phyloP scores from a whole-genome alignment of 2,113 vertebrate genomes.

The Phainopepla nitens region DNA sequence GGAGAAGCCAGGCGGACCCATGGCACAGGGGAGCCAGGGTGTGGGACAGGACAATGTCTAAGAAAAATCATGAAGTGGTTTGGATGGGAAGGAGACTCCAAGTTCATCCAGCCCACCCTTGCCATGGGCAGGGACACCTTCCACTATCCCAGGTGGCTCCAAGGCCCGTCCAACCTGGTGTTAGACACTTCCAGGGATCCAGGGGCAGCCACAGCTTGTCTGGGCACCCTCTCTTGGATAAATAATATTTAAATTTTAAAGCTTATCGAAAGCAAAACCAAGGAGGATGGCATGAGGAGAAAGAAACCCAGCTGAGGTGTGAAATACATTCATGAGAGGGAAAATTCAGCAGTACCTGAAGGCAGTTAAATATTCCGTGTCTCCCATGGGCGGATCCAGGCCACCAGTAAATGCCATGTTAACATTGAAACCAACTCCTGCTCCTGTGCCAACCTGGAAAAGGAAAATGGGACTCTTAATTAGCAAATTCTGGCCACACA shows the following conservation, averaged over 20 bases:
- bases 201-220: neutral
- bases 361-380: conserved; percentile 90
- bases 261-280: neutral
- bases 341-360: conserved; percentile 81
- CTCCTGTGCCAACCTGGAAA: conserved; percentile 86
- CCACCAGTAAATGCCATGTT: conserved; percentile 97
- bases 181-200: neutral
- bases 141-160: accelerated
- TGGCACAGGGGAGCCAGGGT: neutral
- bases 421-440: conserved; percentile 91
- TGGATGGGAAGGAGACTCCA: neutral
- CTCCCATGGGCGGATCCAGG: conserved; percentile 93
- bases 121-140: neutral
- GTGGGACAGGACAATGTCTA: neutral
- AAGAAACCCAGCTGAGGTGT: neutral
- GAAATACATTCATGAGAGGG: neutral
- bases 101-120: neutral
- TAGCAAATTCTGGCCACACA: neutral
- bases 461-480: neutral
- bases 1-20: neutral
- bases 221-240: neutral
- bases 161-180: neutral
- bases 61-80: neutral
- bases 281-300: accelerated
- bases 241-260: neutral